Conservation (phyloP, 2,888 invertebrate genomes). For the Hoplodrina blanda region DNA sequence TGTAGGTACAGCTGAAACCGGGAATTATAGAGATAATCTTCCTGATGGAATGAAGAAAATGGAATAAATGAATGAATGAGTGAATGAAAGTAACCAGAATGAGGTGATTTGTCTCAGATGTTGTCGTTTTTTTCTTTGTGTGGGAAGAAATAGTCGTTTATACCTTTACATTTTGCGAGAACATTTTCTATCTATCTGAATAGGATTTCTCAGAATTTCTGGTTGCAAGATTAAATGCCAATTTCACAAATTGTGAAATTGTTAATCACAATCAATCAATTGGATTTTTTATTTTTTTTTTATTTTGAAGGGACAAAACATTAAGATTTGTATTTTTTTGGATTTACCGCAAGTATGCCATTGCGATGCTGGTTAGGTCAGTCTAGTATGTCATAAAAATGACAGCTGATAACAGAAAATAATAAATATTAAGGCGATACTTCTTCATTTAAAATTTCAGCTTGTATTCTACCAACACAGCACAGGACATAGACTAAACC, state of each 20-base stretch:
- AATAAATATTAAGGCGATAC: too few species aligned
- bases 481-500: too few species aligned
- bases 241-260: too few species aligned
- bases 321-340: too few species aligned
- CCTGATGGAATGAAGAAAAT: conserved; percentile 18
- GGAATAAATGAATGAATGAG: conserved; percentile 20
- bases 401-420: too few species aligned
- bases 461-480: too few species aligned
- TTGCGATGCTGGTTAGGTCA: too few species aligned
- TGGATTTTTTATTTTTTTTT: background rate
- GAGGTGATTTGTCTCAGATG: conserved; percentile 25
- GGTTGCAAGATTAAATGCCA: background rate
- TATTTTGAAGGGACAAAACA: too few species aligned
- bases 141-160: background rate
- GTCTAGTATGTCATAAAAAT: too few species aligned
- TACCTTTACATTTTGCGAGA: background rate
- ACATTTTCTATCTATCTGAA: too few species aligned
- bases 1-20: conserved; percentile 21
- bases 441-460: too few species aligned
- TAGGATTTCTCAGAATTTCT: background rate
- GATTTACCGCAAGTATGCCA: too few species aligned
- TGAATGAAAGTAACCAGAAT: conserved; percentile 22
- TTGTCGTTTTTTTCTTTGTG: conserved; percentile 13
- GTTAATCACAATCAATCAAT: background rate
- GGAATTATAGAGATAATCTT: conserved; percentile 32